A percentile compares a stretch with the other conserved stretches of the same genome.
These are phyloP conservation scores for Eristalinus aeneus DNA, from an alignment of 2,888 invertebrate species.

Conservation along the genomic window DNA sequence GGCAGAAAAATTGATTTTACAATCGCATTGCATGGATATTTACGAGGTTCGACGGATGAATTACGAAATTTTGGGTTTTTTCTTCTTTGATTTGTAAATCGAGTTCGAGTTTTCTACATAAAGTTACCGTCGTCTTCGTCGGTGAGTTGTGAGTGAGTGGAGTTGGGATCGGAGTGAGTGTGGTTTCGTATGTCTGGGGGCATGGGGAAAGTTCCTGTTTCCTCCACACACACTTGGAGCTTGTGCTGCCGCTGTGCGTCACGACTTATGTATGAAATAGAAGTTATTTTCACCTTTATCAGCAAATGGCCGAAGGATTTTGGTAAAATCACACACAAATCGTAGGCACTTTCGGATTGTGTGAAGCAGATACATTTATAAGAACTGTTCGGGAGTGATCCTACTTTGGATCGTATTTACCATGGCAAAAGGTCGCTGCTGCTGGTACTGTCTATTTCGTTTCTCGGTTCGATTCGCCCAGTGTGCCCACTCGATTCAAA, in stretches of 20 bases:
- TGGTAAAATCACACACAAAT: constrained; percentile 13
- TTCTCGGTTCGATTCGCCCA: constrained; percentile 9
- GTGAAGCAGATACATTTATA: not conserved
- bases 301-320: constrained; percentile 62
- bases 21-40: constrained; percentile 23
- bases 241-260: constrained; percentile 53
- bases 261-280: constrained; percentile 35
- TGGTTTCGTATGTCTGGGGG: constrained; percentile 40
- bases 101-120: constrained; percentile 36
- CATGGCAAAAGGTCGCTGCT: constrained; percentile 45
- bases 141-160: constrained; percentile 35
- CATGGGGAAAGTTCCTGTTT: constrained; percentile 70
- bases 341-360: not conserved
- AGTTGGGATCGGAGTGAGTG: constrained; percentile 1
- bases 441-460: not conserved
- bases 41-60: constrained; percentile 5
- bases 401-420: constrained; percentile 12
- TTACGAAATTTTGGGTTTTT: constrained; percentile 37
- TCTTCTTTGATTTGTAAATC: constrained; percentile 14
- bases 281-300: constrained; percentile 59
- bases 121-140: not conserved
- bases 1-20: constrained; percentile 14
- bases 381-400: not conserved
- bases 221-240: constrained; percentile 36
- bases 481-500: not conserved